Base-by-base conservation (phyloP, 2,888 invertebrate genomes). In the Tachystola acroxantha region DNA sequence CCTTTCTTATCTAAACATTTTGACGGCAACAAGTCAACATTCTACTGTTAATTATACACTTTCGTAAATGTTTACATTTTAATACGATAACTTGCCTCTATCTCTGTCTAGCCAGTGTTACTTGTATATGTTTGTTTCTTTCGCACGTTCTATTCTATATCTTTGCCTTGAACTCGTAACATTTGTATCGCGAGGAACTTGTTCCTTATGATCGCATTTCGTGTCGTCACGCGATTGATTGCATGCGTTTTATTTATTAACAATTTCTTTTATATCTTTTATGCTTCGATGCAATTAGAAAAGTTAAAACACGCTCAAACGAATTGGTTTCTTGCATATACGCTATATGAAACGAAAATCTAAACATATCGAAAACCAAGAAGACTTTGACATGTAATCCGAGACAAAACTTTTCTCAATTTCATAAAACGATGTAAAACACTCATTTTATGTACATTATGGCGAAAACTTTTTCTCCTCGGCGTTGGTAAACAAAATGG, bases 1-100 rank as follows among this genome's bases (percentile, higher is more conserved):
- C 10, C 27, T 27, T 27, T 1, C 27, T 45, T 38, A 37, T 43
- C 46, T 41, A 46, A 43, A 45, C 41, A 46, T 50, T 45, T 40
- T 45, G 44, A 42, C 42, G 38, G 25, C 40, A 38, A 40, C 34
- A n/a, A 45, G 43, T 46, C 45, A 46, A 48, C 43, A 40, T 36
- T 36, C 43, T 34, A 16, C 24, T 30, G 33, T 35, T 43, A 50
- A 47, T 53, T 50, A 48, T 41, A 44, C 42, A 51, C 49, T 53
- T 49, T 49, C 53, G 45, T 53, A 48, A 46, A 44, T 43, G 42
- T 45, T 44, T 46, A 42, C 40, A 34, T 40, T 45, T 41, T 37
- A 34, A 22, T 43, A 10, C n/a, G 33, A 25, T 29, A 20, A 19
- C 25, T n/a, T 10, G 10, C 13, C 4, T 16, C 25, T 35, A 28